A percentile compares a stretch with the other conserved stretches of the same genome.
Evolutionary conservation across 2,888 invertebrate genomes (phyloP).

Genomic region (Troilus luridus): DNA sequence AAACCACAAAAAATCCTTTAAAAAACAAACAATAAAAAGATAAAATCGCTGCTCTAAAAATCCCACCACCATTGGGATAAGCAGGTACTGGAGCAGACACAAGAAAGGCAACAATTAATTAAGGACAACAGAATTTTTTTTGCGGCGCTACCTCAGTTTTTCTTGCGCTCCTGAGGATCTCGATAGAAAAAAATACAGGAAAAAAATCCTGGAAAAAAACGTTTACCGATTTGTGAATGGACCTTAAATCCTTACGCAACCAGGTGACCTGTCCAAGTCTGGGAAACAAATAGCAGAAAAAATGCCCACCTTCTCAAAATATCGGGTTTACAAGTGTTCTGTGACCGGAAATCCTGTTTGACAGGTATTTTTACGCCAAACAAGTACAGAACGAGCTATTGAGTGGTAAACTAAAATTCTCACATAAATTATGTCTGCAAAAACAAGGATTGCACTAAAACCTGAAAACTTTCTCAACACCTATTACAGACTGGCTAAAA

Average conservation of each 20-base stretch:
- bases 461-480: neutral
- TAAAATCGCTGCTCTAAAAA: neutral
- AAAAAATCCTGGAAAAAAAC: neutral
- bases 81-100: neutral
- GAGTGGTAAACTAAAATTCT: neutral
- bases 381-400: neutral
- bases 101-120: neutral
- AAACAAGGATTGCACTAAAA: neutral
- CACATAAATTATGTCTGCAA: neutral
- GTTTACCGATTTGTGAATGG: neutral
- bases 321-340: neutral
- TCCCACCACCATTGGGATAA: neutral
- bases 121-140: neutral
- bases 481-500: no score
- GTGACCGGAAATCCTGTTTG: neutral
- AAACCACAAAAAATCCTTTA: neutral
- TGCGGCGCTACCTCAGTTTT: neutral
- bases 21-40: neutral
- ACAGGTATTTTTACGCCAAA: neutral
- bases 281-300: neutral
- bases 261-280: neutral
- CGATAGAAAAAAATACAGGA: no score
- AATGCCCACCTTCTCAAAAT: neutral
- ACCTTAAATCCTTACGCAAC: constrained; percentile 3
- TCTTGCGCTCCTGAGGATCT: neutral